Conservation (phyloP, 2,888 invertebrate genomes). For the Pristionchus entomophagus region DNA sequence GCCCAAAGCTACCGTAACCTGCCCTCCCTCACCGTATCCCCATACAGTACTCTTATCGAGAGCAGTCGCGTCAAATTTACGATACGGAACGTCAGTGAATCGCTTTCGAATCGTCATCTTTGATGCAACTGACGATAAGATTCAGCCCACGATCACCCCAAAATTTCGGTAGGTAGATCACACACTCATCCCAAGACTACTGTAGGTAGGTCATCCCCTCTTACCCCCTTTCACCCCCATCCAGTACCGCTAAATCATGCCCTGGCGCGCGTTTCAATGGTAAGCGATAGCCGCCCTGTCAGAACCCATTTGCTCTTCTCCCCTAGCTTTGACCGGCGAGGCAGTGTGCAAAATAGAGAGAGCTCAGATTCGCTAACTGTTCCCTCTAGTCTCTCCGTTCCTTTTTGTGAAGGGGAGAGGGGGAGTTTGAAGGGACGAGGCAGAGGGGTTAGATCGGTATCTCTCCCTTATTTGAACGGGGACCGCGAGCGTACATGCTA, state of each 20-base stretch:
- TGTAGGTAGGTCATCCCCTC: not conserved
- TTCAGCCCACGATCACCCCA: no score
- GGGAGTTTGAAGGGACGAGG: no score
- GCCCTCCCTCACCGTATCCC: no score
- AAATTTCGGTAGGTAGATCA: no score
- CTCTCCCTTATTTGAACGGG: no score
- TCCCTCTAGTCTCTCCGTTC: not conserved
- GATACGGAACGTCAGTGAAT: slow-evolving; percentile 11
- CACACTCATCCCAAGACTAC: not conserved
- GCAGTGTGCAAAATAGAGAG: no score
- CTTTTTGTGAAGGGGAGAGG: not conserved
- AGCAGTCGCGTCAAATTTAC: slow-evolving; percentile 41
- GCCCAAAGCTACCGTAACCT: no score
- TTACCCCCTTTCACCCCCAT: not conserved
- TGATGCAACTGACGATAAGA: slow-evolving; percentile 34
- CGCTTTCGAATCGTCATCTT: slow-evolving; percentile 47
- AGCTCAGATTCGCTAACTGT: no score
- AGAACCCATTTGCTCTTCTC: slow-evolving; percentile 11
- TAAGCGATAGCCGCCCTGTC: not conserved
- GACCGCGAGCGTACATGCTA: not conserved
- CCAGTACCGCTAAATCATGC: slow-evolving; percentile 2
- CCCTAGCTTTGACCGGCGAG: no score
- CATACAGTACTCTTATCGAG: no score
- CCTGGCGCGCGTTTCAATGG: not conserved
- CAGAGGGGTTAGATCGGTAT: not conserved